Percentiles rank a stretch among this genome's conserved stretches.
Evolutionary conservation across 1,140 invertebrate genomes (phyloP).

Genomic region (Brachionus rotundiformis): DNA sequence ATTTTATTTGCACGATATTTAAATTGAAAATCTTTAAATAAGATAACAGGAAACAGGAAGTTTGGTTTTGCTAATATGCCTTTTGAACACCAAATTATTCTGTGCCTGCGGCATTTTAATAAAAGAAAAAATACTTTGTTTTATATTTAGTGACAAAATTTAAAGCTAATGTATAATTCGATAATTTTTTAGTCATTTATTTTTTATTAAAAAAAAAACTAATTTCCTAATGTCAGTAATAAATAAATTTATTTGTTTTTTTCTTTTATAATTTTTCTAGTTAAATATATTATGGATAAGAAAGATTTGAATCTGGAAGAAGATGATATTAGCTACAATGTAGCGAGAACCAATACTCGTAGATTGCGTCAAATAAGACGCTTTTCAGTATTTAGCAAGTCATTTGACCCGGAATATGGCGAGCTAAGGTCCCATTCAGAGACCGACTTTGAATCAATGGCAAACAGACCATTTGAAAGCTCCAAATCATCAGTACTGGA

Average conservation of each 20-base stretch:
- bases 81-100: too few relatives aligned
- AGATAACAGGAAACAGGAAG: background rate
- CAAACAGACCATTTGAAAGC: background rate
- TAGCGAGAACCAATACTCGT: background rate
- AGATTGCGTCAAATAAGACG: constrained; percentile 5
- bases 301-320: background rate
- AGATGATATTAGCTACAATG: background rate
- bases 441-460: background rate
- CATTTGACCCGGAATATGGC: constrained; percentile 16
- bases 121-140: background rate
- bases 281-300: background rate
- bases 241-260: background rate
- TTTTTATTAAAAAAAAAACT: too few relatives aligned
- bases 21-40: background rate
- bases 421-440: background rate
- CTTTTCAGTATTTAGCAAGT: constrained; percentile 33
- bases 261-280: too few relatives aligned
- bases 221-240: too few relatives aligned
- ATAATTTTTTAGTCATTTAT: background rate
- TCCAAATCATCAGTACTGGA: background rate
- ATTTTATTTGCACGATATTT: background rate
- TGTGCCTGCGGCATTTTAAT: too few relatives aligned
- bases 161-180: too few relatives aligned
- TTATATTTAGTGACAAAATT: background rate
- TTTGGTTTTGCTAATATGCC: background rate